Base-by-base conservation (phyloP, 2,113 vertebrate genomes). In the Corapipo altera region DNA sequence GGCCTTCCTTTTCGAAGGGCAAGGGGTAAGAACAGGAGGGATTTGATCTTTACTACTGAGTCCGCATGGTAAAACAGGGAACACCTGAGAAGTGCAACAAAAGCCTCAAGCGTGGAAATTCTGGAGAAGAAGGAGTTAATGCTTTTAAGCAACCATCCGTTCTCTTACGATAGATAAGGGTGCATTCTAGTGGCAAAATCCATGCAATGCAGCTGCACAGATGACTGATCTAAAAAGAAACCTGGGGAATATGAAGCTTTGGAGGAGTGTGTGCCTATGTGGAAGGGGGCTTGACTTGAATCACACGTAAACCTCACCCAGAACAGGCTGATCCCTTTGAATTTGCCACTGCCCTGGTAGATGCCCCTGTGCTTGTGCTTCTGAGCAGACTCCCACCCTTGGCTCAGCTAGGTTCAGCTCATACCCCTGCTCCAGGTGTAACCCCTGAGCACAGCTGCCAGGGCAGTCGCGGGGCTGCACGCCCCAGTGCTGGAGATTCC, bases 121-220 rank as follows among this genome's bases (percentile, higher is more conserved):
- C 52, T 79, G 89, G 91, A 46, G 61, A 91, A 93, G 88, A 96
- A 96, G 39, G 97, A 95, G 96, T 97, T 97, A 97, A 95, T 43
- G 72, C 79, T 97, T 97, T 97, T 89, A 93, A 95, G 91, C 95
- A 91, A 88, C 75, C 66, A 70, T 71, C 55, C 58, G 19, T 82
- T 79, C 95, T 98, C 96, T 98, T 98, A 97, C 95, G 97, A 96
- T 95, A 98, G 98, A 98, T 98, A 97, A 98, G 98, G 92, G 97
- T 98, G 98, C 98, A 98, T 97, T 98, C 98, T 98, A 98, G 98
- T 98, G 98, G 97, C 96, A 97, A 97, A 98, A 98, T 97, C 93
- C 58, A 70, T 92, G 98, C 97, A 98, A 97, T 98, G 97, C 98
- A 98, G 97, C 96, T 96, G 95, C 95, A 95, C 33, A 93, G 88